Conservation (phyloP, 2,113 vertebrate genomes). For the Alexandromys fortis region DNA sequence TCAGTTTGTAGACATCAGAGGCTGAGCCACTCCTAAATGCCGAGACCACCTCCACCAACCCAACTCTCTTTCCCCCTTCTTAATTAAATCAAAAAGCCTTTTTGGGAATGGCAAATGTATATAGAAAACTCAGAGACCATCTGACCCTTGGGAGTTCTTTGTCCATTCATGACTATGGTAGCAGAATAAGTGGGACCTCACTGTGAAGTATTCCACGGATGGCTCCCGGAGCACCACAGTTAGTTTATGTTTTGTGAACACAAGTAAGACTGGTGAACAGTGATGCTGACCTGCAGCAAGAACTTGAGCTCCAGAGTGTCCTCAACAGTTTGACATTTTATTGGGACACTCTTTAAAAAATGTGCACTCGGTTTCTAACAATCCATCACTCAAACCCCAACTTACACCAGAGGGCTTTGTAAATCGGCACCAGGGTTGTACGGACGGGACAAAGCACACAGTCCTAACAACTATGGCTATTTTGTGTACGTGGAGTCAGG, state of each 20-base stretch:
- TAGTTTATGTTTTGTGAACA: constrained; percentile 65
- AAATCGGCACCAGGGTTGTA: not conserved
- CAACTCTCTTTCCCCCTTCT: not conserved
- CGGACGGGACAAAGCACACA: not conserved
- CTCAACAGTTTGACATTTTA: constrained; percentile 51
- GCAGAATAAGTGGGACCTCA: not conserved
- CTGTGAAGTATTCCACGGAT: constrained; percentile 21
- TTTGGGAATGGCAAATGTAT: constrained; percentile 34
- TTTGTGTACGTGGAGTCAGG: not conserved
- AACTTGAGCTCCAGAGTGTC: constrained; percentile 36
- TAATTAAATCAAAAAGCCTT: constrained; percentile 14
- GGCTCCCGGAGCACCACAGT: constrained; percentile 37
- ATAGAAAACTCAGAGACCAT: constrained; percentile 51
- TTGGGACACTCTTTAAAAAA: constrained; percentile 9
- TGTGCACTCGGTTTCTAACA: constrained; percentile 15
- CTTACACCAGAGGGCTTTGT: not conserved
- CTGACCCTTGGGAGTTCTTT: not conserved
- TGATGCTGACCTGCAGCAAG: constrained; percentile 17
- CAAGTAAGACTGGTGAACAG: constrained; percentile 67
- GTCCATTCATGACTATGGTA: not conserved
- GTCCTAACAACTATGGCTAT: not conserved
- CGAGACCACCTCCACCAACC: constrained; percentile 16
- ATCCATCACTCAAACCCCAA: not conserved
- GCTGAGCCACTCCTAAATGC: constrained; percentile 25
- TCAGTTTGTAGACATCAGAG: constrained; percentile 41